Evolutionary conservation across 2,888 invertebrate genomes (phyloP), one percentile per base, ranked within the genome.

Genomic region (Drosophila incognita): DNA sequence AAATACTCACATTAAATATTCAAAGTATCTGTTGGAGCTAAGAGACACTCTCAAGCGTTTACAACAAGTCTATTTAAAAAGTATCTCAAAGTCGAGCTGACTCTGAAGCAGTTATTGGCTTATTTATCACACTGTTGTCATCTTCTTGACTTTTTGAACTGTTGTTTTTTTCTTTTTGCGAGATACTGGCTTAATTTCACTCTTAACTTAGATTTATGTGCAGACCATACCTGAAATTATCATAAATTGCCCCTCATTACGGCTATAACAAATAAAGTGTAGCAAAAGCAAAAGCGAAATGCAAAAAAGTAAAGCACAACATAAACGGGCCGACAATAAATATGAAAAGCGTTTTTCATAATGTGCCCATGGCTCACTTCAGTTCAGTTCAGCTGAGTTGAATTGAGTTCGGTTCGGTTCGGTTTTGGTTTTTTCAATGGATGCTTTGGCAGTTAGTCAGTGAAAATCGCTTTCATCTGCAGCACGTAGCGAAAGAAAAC

Each of bases 201-300:
- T 89, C 72, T 77, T 89, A 88, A 78, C 75, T 68, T 65, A 59
- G 88, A 89, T 85, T 85, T 85, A 85, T 85, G 86, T 74, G 75
- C 36, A 59, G 83, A 88, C 86, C 90, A 65, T 65, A 76, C 69
- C 83, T 74, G 78, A 89, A 89, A 85, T 89, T 81, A 85, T 77
- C 81, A 85, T 88, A 85, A 85, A 85, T 85, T 85, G 83, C 90
- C 82, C 75, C 83, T 89, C 85, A 89, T 85, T 85, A 87, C 71
- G 61, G 56, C 59, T 51, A 73, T 58, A 68, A 60, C 77, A 78
- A 81, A 78, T 78, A 74, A 79, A 79, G 49, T 66, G 60, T 65
- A 62, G 65, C 64, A 69, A 49, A 63, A 35, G 48, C 21, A 68
- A 48, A 58, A 56, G 49, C 57, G 40, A 60, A 74, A 51, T 35